Conservation (phyloP, 2,797 vertebrate genomes). For the Toxotes lorentzi region DNA sequence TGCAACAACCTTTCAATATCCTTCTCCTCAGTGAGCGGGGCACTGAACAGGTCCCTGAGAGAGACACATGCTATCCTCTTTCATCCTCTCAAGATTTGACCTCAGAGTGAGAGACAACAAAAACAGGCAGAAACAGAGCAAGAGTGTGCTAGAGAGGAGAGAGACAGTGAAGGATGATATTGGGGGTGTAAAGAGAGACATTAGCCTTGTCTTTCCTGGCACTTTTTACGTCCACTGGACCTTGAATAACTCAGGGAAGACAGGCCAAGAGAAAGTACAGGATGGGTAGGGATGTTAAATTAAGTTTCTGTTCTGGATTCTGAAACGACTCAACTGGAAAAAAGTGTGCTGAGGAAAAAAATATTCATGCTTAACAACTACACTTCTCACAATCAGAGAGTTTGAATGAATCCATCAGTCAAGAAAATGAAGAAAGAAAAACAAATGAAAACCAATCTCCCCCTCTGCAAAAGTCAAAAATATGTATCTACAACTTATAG, state of each 20-base stretch:
- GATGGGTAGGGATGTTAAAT: constrained; percentile 40
- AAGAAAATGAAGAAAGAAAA: constrained; percentile 34
- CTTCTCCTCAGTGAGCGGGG: constrained; percentile 50
- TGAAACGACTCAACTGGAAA: constrained; percentile 28
- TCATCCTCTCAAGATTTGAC: constrained; percentile 64
- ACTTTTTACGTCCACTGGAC: constrained; percentile 50
- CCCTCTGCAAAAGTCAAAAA: constrained; percentile 10
- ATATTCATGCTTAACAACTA: constrained; percentile 20
- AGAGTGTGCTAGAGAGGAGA: constrained; percentile 18
- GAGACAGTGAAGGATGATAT: constrained; percentile 57
- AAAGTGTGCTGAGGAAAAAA: constrained; percentile 7
- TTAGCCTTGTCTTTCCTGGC: constrained; percentile 49
- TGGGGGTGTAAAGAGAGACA: constrained; percentile 41
- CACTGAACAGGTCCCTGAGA: constrained; percentile 31
- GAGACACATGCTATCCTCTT: constrained; percentile 40
- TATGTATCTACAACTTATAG: constrained; percentile 1
- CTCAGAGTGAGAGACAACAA: constrained; percentile 34
- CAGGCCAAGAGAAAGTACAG: constrained; percentile 39
- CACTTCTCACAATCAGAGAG: not conserved
- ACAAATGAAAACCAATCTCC: constrained; percentile 32
- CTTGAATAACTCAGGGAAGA: constrained; percentile 51
- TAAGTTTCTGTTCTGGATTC: constrained; percentile 44
- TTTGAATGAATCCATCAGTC: constrained; percentile 45
- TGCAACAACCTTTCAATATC: constrained; percentile 64
- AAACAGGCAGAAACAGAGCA: constrained; percentile 32